Conservation (phyloP, 2,888 invertebrate genomes). For the Nomada flava region DNA sequence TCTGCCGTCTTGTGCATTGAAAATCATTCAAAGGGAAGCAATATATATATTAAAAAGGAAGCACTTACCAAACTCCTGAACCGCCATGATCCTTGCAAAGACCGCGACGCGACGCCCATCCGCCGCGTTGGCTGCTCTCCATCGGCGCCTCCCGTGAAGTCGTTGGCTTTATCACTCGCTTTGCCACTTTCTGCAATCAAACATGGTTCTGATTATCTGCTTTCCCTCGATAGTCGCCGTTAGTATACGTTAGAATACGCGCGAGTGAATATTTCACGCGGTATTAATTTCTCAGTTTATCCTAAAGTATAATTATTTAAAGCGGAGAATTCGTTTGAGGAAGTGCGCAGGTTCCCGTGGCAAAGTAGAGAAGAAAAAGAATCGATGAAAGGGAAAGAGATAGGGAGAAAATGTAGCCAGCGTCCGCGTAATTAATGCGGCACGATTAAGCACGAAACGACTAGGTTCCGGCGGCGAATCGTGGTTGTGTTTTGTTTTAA, state of each 20-base stretch:
- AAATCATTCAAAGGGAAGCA: no score
- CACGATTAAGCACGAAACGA: slow-evolving; percentile 81
- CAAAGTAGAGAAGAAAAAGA: slow-evolving; percentile 14
- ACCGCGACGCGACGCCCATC: slow-evolving; percentile 24
- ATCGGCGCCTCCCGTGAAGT: slow-evolving; percentile 14
- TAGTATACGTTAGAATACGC: neutral
- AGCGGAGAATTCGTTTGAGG: slow-evolving; percentile 28
- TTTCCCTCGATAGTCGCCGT: no score
- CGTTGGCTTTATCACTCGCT: no score
- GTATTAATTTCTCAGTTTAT: slow-evolving; percentile 45
- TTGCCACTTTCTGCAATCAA: no score
- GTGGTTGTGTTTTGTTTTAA: slow-evolving; percentile 81
- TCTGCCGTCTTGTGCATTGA: neutral
- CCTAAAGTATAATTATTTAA: slow-evolving; percentile 43
- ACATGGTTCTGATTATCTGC: no score
- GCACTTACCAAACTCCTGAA: no score
- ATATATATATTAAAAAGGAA: no score
- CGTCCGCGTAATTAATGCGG: slow-evolving; percentile 83
- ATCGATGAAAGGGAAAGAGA: slow-evolving; percentile 24
- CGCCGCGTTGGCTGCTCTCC: neutral
- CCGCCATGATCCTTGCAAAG: slow-evolving; percentile 63
- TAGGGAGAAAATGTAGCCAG: slow-evolving; percentile 51
- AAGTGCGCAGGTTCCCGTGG: neutral
- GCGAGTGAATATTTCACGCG: slow-evolving; percentile 22
- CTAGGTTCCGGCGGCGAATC: slow-evolving; percentile 78